Conservation (phyloP, 2,113 vertebrate species). For the Bos indicus region DNA sequence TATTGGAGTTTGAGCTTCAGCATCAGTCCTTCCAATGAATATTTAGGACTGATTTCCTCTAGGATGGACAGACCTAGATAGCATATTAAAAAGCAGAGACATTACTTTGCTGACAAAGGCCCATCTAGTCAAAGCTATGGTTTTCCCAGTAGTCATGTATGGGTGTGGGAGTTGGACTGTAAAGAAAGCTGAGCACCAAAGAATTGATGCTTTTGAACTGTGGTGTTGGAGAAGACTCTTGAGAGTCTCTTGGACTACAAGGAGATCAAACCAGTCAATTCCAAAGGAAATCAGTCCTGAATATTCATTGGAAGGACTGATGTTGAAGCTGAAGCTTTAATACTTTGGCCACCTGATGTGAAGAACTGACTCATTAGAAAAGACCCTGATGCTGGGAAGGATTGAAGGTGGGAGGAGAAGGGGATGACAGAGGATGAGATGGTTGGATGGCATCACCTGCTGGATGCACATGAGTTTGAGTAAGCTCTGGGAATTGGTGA, state of each 20-base stretch:
- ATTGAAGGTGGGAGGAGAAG: not conserved
- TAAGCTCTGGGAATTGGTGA: not conserved
- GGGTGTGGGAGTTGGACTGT: not conserved
- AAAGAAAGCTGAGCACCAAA: not conserved
- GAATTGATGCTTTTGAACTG: not conserved
- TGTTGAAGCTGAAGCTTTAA: not conserved
- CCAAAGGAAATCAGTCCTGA: not conserved
- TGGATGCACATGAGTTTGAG: not conserved
- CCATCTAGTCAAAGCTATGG: not conserved
- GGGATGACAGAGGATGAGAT: not conserved
- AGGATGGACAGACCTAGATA: not conserved
- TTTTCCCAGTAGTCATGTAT: not conserved
- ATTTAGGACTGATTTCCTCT: not conserved
- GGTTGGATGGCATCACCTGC: not conserved
- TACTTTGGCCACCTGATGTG: not conserved
- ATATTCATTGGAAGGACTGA: not conserved
- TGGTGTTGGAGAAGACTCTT: not conserved
- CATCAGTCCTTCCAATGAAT: not conserved
- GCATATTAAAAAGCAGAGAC: not conserved
- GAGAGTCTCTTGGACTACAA: not conserved
- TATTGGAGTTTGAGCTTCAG: not conserved
- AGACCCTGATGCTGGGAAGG: not conserved
- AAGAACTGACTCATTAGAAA: not conserved
- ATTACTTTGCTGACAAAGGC: not conserved
- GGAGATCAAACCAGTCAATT: not conserved